A percentile compares a stretch with the other conserved stretches of the same genome.
Evolutionary conservation across 92 coral and sea anemone species (phyloP).

Genomic region (Desmophyllum pertusum): DNA sequence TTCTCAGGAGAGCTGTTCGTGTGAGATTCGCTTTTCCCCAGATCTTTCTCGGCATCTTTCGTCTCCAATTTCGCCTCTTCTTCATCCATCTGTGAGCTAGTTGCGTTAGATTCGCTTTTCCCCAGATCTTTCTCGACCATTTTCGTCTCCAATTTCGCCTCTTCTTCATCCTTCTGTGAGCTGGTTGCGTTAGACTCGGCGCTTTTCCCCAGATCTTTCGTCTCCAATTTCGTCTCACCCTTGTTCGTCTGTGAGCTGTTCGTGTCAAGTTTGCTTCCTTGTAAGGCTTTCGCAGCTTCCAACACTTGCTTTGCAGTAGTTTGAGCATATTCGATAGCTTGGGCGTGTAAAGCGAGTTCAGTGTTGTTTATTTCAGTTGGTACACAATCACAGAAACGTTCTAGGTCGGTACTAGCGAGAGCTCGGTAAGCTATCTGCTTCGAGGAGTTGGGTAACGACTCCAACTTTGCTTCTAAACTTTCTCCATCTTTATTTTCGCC

Average conservation of each 20-base stretch:
- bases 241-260: not conserved
- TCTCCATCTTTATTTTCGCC: not conserved
- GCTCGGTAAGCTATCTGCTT: not conserved
- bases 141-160: not conserved
- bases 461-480: slow-evolving; percentile 5
- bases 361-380: not conserved
- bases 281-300: not conserved
- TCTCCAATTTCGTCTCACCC: not conserved
- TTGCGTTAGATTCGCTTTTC: slow-evolving; percentile 12
- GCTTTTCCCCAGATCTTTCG: not conserved
- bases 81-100: slow-evolving; percentile 4
- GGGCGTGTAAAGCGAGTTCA: not conserved
- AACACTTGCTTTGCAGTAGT: not conserved
- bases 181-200: not conserved
- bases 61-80: not conserved
- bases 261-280: not conserved
- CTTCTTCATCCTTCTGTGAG: not conserved
- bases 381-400: not conserved
- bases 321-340: slow-evolving; percentile 1
- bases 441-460: slow-evolving; percentile 1
- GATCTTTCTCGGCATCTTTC: not conserved
- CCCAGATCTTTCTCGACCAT: not conserved
- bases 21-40: not conserved
- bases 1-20: not conserved
- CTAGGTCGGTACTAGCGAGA: not conserved